Percentiles rank a stretch among this genome's conserved stretches.
Evolutionary conservation across 1,140 invertebrate genomes (phyloP).

Genomic region (Drosophila sproati): DNA sequence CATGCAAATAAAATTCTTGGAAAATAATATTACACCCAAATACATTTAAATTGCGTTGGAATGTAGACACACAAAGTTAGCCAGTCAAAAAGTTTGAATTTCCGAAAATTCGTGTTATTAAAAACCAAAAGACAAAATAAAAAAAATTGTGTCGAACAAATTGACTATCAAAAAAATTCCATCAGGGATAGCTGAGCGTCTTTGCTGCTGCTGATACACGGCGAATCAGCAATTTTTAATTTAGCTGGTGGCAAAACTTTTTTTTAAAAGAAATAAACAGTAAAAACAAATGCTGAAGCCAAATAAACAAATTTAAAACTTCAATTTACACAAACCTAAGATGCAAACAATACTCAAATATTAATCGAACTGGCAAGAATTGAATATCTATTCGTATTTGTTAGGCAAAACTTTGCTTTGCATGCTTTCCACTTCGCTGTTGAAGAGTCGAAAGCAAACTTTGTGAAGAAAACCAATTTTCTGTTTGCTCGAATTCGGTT

Average conservation of each 20-base stretch:
- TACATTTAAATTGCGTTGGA: neutral
- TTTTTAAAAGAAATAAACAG: neutral
- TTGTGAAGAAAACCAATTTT: constrained; percentile 72
- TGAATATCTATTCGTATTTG: constrained; percentile 21
- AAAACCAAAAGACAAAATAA: constrained; percentile 13
- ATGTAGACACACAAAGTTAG: neutral
- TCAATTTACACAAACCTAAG: constrained; percentile 32
- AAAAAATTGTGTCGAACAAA: constrained; percentile 8
- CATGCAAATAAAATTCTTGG: neutral
- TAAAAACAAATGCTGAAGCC: neutral
- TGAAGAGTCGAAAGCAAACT: constrained; percentile 31
- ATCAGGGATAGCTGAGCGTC: neutral
- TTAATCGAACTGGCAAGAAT: constrained; percentile 36
- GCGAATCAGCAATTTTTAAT: constrained; percentile 22
- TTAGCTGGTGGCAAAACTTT: constrained; percentile 9
- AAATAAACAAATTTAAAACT: constrained; percentile 26
- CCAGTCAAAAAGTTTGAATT: constrained; percentile 9
- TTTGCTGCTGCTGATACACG: neutral
- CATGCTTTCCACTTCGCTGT: constrained; percentile 22
- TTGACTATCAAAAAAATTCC: constrained; percentile 5
- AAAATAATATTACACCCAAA: neutral
- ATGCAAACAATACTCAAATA: constrained; percentile 42
- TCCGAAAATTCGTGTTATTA: neutral
- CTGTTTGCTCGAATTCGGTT: constrained; percentile 55
- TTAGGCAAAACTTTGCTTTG: constrained; percentile 37